phyloP scores from a whole-genome alignment of 1,140 invertebrate genomes.

The Cotesia chilonis region DNA sequence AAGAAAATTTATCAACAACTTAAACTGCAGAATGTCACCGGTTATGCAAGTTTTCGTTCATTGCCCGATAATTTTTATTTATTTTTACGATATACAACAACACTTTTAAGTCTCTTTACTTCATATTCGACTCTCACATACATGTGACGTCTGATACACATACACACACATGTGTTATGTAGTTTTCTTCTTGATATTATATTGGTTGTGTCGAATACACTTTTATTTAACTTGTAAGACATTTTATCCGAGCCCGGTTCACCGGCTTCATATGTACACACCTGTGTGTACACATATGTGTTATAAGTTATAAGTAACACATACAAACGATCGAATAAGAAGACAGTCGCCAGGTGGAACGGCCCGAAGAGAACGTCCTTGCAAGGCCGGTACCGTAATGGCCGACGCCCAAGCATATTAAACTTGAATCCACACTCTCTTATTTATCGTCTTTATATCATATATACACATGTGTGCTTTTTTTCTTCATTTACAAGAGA shows the following conservation, averaged over 20 bases:
- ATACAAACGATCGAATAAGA: neutral
- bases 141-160: no score
- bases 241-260: no score
- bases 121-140: no score
- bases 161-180: no score
- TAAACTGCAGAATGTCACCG: constrained; percentile 32
- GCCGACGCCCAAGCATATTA: constrained; percentile 34
- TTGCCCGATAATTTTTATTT: no score
- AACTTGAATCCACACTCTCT: no score
- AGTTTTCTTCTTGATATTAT: no score
- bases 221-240: neutral
- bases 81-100: neutral
- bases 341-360: constrained; percentile 19
- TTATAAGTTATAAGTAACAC: neutral
- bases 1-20: neutral
- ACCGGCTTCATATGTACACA: neutral
- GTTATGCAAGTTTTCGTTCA: constrained; percentile 41
- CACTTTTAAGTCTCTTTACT: no score
- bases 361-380: constrained; percentile 42
- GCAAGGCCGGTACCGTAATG: constrained; percentile 39
- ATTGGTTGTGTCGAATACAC: no score
- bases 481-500: no score
- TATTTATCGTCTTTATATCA: no score
- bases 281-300: neutral
- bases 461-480: no score